Evolutionary conservation across 2,888 invertebrate genomes (phyloP).

Genomic region (Meteorus colon): DNA sequence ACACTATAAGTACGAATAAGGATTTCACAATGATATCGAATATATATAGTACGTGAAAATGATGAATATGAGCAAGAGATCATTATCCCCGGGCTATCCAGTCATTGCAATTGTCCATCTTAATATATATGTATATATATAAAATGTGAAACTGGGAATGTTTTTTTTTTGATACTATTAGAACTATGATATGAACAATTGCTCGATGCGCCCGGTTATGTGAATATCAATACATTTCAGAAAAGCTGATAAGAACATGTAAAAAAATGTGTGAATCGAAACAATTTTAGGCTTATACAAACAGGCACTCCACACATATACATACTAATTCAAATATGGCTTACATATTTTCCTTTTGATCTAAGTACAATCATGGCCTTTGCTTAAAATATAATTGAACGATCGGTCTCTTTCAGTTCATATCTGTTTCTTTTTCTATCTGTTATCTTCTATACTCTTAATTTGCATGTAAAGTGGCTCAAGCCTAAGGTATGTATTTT

Average conservation of each 20-base stretch:
- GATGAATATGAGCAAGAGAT: slow-evolving; percentile 68
- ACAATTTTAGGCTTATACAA: slow-evolving; percentile 58
- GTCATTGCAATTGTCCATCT: slow-evolving; percentile 51
- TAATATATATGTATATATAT: slow-evolving; percentile 11
- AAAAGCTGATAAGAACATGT: slow-evolving; percentile 47
- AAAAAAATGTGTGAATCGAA: slow-evolving; percentile 40
- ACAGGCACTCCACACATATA: slow-evolving; percentile 72
- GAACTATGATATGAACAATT: slow-evolving; percentile 44
- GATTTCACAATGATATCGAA: slow-evolving; percentile 54
- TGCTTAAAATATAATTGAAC: slow-evolving; percentile 64
- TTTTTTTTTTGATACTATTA: slow-evolving; percentile 35
- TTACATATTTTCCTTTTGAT: slow-evolving; percentile 59
- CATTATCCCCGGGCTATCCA: slow-evolving; percentile 61
- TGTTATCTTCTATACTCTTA: slow-evolving; percentile 44
- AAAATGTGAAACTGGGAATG: slow-evolving; percentile 31
- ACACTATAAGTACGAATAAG: slow-evolving; percentile 59
- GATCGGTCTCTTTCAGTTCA: slow-evolving; percentile 46
- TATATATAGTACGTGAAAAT: slow-evolving; percentile 56
- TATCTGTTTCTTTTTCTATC: slow-evolving; percentile 15
- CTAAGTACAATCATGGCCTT: slow-evolving; percentile 71
- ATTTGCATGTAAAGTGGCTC: slow-evolving; percentile 64
- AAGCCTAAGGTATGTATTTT: slow-evolving; percentile 70
- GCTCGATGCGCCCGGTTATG: slow-evolving; percentile 53
- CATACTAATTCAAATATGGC: slow-evolving; percentile 67
- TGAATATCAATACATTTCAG: slow-evolving; percentile 52